Conservation (phyloP, 2,797 vertebrate genomes). For the Pangasius mekongensis region DNA sequence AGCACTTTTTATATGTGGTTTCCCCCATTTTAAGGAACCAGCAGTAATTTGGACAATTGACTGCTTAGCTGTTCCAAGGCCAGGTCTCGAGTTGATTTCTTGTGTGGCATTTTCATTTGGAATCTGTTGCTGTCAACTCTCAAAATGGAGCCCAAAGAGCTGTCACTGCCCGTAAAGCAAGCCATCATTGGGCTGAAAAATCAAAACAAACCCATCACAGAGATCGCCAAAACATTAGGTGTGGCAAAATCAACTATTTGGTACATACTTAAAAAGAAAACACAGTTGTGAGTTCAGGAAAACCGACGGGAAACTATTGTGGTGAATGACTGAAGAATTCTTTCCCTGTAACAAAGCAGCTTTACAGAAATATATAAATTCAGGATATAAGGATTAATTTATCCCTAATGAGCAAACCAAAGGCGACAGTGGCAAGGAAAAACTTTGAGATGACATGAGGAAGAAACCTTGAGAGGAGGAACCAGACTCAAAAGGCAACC, state of each 20-base stretch:
- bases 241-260: constrained; percentile 46
- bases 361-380: too few relatives aligned
- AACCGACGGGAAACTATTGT: background rate
- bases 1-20: background rate
- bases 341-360: background rate
- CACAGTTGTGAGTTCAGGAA: background rate
- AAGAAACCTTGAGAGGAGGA: too few relatives aligned
- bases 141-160: background rate
- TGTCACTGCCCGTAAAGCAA: background rate
- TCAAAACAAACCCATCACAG: background rate
- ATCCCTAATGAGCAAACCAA: too few relatives aligned
- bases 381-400: too few relatives aligned
- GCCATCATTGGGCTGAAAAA: background rate
- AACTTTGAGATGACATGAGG: too few relatives aligned
- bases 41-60: background rate
- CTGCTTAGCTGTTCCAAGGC: background rate
- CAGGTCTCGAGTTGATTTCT: background rate
- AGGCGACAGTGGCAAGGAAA: too few relatives aligned
- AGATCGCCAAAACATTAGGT: constrained; percentile 47
- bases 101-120: background rate
- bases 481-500: too few relatives aligned
- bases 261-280: constrained; percentile 47
- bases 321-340: background rate
- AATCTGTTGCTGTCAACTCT: background rate
- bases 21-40: too few relatives aligned